Conservation (phyloP, 1,140 invertebrate genomes). For the Rhopalosiphum padi region DNA sequence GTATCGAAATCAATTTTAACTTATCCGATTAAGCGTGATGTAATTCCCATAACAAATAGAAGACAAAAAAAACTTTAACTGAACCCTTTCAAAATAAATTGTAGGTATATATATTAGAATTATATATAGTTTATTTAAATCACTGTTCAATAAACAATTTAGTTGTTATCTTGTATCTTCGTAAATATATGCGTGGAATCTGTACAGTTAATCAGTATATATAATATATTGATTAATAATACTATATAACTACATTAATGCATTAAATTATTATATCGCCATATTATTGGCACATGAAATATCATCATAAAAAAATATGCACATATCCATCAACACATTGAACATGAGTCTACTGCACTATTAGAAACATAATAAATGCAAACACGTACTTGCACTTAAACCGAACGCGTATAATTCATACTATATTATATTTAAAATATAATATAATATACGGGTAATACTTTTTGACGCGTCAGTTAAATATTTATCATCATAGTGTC, state of each 20-base stretch:
- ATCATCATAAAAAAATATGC: not conserved
- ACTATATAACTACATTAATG: too few species aligned
- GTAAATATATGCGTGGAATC: not conserved
- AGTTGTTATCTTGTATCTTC: not conserved
- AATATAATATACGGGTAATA: not conserved
- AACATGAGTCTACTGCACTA: not conserved
- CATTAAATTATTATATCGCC: too few species aligned
- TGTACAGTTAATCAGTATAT: not conserved
- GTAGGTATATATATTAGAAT: not conserved
- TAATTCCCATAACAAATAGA: not conserved
- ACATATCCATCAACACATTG: not conserved
- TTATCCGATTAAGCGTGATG: not conserved
- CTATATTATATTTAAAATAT: not conserved
- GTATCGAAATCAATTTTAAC: conserved; percentile 21
- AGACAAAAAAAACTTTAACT: conserved; percentile 14
- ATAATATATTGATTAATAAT: too few species aligned
- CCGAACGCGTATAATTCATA: not conserved
- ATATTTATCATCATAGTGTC: not conserved
- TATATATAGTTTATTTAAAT: not conserved
- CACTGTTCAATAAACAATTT: not conserved
- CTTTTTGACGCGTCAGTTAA: not conserved
- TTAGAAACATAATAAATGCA: not conserved
- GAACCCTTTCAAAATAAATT: not conserved
- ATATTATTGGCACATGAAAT: not conserved
- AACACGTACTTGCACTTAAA: not conserved